Conservation (phyloP, 2,113 vertebrate species). For the Sylvietta virens region DNA sequence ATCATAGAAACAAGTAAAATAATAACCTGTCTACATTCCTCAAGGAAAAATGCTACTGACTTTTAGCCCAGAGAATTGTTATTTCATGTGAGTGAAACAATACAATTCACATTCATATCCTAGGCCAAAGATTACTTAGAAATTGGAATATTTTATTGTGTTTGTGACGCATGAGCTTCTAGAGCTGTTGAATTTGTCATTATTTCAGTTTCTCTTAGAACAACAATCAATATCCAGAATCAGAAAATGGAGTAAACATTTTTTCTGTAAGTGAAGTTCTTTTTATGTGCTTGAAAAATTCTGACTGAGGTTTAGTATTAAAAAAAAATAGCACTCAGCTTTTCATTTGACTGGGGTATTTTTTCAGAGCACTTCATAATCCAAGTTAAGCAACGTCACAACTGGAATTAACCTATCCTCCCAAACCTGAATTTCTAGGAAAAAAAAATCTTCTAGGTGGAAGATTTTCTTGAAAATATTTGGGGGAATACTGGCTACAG, state of each 20-base stretch:
- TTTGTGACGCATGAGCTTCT: neutral
- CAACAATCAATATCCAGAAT: neutral
- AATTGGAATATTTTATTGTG: neutral
- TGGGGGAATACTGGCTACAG: neutral
- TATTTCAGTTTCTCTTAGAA: neutral
- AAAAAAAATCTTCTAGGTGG: neutral
- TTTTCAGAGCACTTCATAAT: neutral
- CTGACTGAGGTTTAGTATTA: neutral
- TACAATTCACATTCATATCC: neutral
- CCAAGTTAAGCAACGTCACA: neutral
- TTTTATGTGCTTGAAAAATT: neutral
- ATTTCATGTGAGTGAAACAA: neutral
- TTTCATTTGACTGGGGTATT: fast-evolving
- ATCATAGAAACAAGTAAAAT: neutral
- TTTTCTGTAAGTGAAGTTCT: neutral
- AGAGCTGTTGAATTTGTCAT: neutral
- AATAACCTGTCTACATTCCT: neutral
- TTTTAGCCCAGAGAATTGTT: neutral
- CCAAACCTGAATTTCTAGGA: neutral
- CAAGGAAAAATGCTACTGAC: neutral
- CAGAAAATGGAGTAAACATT: neutral
- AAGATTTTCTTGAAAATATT: neutral
- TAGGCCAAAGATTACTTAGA: neutral
- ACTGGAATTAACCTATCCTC: neutral
- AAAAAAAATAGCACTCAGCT: neutral